Evolutionary conservation across 2,113 vertebrate genomes (phyloP).

Genomic region (Gobius niger): DNA sequence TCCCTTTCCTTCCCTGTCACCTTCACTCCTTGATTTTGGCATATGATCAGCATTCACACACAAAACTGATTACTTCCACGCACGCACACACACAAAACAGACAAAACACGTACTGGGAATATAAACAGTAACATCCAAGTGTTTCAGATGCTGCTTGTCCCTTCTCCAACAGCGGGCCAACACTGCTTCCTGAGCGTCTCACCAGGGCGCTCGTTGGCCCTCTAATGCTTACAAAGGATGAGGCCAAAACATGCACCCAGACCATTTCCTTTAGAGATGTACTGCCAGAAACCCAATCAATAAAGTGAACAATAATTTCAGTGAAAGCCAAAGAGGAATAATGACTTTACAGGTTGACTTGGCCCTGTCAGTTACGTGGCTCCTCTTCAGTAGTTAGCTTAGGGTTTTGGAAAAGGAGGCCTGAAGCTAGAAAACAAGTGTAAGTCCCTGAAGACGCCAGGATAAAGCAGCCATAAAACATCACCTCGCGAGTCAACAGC

Average conservation of each 20-base stretch:
- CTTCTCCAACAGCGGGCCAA: constrained; percentile 51
- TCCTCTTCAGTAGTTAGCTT: constrained; percentile 46
- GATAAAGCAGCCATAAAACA: constrained; percentile 46
- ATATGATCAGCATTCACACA: constrained; percentile 49
- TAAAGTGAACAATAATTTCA: constrained; percentile 43
- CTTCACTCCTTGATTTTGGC: constrained; percentile 72
- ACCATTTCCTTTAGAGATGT: constrained; percentile 18
- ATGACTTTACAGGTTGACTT: constrained; percentile 27
- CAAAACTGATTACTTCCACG: constrained; percentile 28
- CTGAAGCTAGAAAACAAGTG: constrained; percentile 44
- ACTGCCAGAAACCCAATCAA: constrained; percentile 39
- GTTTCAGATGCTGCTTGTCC: constrained; percentile 47
- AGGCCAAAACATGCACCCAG: constrained; percentile 17
- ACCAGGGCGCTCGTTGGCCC: constrained; percentile 27
- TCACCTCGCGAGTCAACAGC: constrained; percentile 17
- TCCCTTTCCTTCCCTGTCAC: constrained; percentile 71
- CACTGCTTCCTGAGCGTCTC: constrained; percentile 25
- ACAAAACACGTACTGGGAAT: constrained; percentile 38
- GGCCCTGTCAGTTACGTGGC: constrained; percentile 43
- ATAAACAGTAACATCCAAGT: constrained; percentile 46
- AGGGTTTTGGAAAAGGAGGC: constrained; percentile 32
- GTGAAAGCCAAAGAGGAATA: constrained; percentile 35
- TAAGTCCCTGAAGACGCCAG: constrained; percentile 55
- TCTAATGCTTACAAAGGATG: constrained; percentile 40
- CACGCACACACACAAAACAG: constrained; percentile 10